Base-by-base conservation (phyloP, 2,797 vertebrate genomes). In the Chromobotia macracanthus region DNA sequence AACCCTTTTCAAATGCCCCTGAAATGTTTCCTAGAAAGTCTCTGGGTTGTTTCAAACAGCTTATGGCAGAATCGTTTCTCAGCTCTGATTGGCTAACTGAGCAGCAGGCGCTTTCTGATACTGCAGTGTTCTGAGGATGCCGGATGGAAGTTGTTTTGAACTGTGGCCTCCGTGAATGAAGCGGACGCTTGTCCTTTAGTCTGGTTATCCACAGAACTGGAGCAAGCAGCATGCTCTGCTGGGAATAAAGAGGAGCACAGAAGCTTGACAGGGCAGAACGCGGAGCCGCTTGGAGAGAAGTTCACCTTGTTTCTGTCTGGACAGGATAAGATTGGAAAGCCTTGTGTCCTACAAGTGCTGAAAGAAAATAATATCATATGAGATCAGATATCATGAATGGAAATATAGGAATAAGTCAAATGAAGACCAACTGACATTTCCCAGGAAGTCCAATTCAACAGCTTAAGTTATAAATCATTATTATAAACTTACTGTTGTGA, bases 231-330 rank as follows among this genome's bases (percentile, higher is more conserved):
- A 89, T 94, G 91, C 81, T 94, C 89, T 1, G 90, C 86, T 60
- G 91, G 87, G 1, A 95, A 94, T 61, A 96, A 90, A 56, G 96
- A 94, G 53, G 96, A 95, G 80, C 95, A 96, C 79, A 96, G 92
- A 75, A 97, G 94, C 89, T 96, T 97, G 79, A 98, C 97, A 41
- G 97, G 97, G 92, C 96, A 98, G 94, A 98, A 98, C 90, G 97
- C 97, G 8, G 97, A 97, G 90, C 97, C 96, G 0, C 95, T 95
- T 66, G 97, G 96, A 90, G 96, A 96, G 93, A 98, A 98, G 94
- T 98, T 98, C 92, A 98, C 95, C 91, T 98, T 98, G 94, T 98
- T 98, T 95, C 97, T 98, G 95, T 98, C 96, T 67, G 97, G 97
- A 86, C 97, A 98, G 79, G 97, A 98, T 94, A 98, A 96, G 88